Evolutionary conservation across 2,888 invertebrate species (phyloP), one percentile per base, ranked within the genome.

Genomic region (Machimus atricapillus): DNA sequence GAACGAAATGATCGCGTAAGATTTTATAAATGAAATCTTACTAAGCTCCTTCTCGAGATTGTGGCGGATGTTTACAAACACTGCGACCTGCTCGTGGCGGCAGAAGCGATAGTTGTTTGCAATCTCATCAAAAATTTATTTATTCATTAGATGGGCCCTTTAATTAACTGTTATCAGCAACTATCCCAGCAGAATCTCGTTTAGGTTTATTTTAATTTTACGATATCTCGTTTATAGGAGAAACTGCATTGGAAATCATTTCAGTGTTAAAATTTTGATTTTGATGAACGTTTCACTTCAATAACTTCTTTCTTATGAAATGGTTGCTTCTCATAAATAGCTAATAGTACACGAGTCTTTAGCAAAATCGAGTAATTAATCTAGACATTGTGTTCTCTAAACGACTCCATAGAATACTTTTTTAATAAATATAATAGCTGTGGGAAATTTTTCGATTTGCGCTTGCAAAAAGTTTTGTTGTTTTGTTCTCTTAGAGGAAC

Each of bases 11-110:
- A 66, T 66, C 66, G 66, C 27, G 52, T 52, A 79, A 79, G 79
- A 52, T 79, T 79, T 79, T 79, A 79, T 79, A 79, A 79, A 79
- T 56, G 34, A 31, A 79, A 79, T 79, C 79, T 79, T 79, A 79
- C 31, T 79, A 46, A 79, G 52, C 52, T 46, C 16, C 14, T 43
- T 23, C 6, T 52, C 14, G 31, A 79, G 52, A 27, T 79, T 79
- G 52, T 79, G 27, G 34, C 79, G 31, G 79, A 79, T 79, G 79
- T 79, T 79, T 79, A 79, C 23, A 79, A 79, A 52, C 52, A 79
- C 4, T 40, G 31, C 23, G 16, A 37, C 31, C 31, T 76, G 34
- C 31, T 31, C 14, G 76, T 37, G 34, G 34, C 76, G 2, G 31
- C 37, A 19, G 76, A 76, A 76, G 7, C 23, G 58, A 9, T 66